A percentile compares a stretch with the other conserved stretches of the same genome.
These are phyloP conservation scores for Miniopterus natalensis DNA, from an alignment of 2,113 vertebrate genomes.

Conservation along the genomic window DNA sequence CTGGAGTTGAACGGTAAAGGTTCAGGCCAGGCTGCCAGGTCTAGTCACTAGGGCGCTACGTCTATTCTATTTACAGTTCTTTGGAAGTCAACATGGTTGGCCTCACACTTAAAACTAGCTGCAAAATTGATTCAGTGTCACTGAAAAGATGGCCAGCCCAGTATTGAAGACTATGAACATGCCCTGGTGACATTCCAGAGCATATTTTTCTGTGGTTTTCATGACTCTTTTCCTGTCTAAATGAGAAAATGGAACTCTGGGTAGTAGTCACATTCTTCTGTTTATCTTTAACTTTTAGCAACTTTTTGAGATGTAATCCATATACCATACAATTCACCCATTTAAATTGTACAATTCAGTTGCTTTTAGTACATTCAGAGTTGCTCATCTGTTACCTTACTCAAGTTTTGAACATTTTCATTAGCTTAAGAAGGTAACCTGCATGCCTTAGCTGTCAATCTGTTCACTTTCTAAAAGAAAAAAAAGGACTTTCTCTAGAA, in stretches of 20 bases:
- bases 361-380: not conserved
- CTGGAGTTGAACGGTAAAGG: not conserved
- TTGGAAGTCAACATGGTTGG: not conserved
- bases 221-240: slow-evolving; percentile 80
- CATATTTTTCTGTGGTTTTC: slow-evolving; percentile 83
- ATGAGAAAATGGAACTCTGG: slow-evolving; percentile 77
- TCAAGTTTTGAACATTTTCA: not conserved
- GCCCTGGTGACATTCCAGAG: slow-evolving; percentile 73
- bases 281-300: slow-evolving; percentile 59
- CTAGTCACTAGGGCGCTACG: not conserved
- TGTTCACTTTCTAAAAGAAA: slow-evolving; percentile 82
- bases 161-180: slow-evolving; percentile 56
- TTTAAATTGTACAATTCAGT: not conserved
- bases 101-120: not conserved
- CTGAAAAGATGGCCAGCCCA: not conserved
- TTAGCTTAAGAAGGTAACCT: not conserved
- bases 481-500: slow-evolving; percentile 82
- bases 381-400: not conserved
- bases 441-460: not conserved
- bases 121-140: not conserved
- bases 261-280: slow-evolving; percentile 80
- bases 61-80: not conserved
- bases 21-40: not conserved
- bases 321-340: not conserved
- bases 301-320: not conserved